phyloP scores from a whole-genome alignment of 1,140 invertebrate genomes.

The Oryctes rhinoceros region DNA sequence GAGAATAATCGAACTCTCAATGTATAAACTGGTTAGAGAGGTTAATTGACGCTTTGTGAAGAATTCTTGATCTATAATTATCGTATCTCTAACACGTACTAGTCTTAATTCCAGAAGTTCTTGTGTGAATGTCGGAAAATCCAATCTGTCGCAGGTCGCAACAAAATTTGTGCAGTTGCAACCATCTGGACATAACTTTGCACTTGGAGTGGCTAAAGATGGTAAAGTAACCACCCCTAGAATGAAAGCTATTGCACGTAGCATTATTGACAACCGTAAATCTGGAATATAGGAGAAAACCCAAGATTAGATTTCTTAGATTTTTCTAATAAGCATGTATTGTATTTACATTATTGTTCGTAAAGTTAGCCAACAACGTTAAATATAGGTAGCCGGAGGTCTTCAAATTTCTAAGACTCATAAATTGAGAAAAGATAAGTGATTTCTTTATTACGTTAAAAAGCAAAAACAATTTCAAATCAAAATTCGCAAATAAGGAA shows the following conservation, averaged over 20 bases:
- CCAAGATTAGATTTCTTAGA: neutral
- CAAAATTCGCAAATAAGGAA: too few species aligned
- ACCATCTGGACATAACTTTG: conserved; percentile 35
- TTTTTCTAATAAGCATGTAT: neutral
- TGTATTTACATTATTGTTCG: too few species aligned
- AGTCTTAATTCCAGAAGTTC: conserved; percentile 39
- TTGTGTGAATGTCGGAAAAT: conserved; percentile 34
- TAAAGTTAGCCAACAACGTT: too few species aligned
- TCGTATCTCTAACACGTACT: neutral
- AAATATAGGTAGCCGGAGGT: too few species aligned
- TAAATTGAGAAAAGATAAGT: too few species aligned
- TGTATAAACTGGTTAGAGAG: conserved; percentile 19
- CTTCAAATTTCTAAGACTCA: too few species aligned
- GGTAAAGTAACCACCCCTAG: neutral
- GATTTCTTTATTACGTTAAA: too few species aligned
- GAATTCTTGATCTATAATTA: conserved; percentile 38
- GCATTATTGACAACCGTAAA: neutral
- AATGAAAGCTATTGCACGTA: neutral
- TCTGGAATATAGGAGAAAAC: conserved; percentile 17
- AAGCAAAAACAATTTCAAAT: too few species aligned
- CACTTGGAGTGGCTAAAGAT: neutral
- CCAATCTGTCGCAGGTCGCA: conserved; percentile 45
- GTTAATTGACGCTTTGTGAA: conserved; percentile 22
- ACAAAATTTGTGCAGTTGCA: conserved; percentile 45
- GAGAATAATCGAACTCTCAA: conserved; percentile 42